These are phyloP conservation scores for Paracentrotus lividus DNA, from an alignment of 53 echinoderm and acorn worm genomes.

Conservation along the genomic window DNA sequence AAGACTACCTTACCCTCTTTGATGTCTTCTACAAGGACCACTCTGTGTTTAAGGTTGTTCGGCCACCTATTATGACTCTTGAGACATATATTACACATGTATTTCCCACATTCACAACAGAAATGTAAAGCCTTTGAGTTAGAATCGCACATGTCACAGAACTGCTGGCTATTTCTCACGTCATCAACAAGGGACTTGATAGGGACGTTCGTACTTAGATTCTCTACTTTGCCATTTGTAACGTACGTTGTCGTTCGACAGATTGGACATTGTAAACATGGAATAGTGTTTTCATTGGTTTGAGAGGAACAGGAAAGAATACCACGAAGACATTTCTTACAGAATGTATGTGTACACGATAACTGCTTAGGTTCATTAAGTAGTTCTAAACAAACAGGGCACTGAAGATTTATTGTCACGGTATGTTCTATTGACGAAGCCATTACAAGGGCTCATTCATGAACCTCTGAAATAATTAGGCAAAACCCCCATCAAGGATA, in stretches of 20 bases:
- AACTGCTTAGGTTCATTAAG: constrained; percentile 19
- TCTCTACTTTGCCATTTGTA: not conserved
- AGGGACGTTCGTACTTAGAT: not conserved
- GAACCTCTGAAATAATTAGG: no score
- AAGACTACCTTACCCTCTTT: not conserved
- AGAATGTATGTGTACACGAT: not conserved
- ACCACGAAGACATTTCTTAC: not conserved
- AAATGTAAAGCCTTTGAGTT: not conserved
- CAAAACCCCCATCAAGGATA: no score
- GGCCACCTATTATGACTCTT: not conserved
- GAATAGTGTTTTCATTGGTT: not conserved
- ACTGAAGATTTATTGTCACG: no score
- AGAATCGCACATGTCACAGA: not conserved
- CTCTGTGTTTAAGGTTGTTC: not conserved
- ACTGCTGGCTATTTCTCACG: not conserved
- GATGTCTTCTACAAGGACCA: not conserved
- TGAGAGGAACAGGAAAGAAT: not conserved
- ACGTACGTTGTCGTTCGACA: not conserved
- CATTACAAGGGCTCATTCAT: no score
- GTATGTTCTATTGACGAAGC: no score
- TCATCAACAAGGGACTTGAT: not conserved
- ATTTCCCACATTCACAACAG: not conserved
- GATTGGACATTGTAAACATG: not conserved
- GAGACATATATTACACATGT: not conserved
- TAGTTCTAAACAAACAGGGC: not conserved